Percentiles rank a stretch among this genome's conserved stretches.
These are phyloP conservation scores for Eurytoma adleriae DNA, from an alignment of 2,888 invertebrate species.

Conservation along the genomic window DNA sequence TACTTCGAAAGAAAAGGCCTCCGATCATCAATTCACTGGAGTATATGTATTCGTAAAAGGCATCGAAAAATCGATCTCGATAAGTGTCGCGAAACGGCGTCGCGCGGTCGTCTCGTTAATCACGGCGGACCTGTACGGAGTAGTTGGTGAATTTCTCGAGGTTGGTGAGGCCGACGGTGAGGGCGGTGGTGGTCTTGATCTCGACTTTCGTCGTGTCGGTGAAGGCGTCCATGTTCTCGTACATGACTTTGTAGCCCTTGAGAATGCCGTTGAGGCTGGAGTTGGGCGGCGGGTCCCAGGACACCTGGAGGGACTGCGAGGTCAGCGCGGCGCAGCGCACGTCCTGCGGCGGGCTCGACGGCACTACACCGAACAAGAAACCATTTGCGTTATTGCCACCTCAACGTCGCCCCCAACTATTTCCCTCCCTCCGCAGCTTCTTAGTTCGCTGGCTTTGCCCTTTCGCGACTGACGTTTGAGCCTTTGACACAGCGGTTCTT, in stretches of 20 bases:
- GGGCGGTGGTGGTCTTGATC: slow-evolving; percentile 83
- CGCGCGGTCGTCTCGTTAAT: too few species aligned
- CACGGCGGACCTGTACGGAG: slow-evolving; percentile 82
- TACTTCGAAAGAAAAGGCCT: background rate
- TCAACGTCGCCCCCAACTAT: too few species aligned
- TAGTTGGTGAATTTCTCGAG: slow-evolving; percentile 93
- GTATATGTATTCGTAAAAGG: too few species aligned
- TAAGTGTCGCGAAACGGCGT: too few species aligned
- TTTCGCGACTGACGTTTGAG: too few species aligned
- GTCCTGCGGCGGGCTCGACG: slow-evolving; percentile 90
- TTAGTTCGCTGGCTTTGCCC: too few species aligned
- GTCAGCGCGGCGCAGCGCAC: slow-evolving; percentile 89
- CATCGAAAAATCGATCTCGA: too few species aligned
- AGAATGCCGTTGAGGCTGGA: slow-evolving; percentile 91
- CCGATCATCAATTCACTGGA: too few species aligned
- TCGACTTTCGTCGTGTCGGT: slow-evolving; percentile 72
- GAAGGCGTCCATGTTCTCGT: slow-evolving; percentile 73
- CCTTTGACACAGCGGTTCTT: too few species aligned
- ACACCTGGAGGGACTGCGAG: slow-evolving; percentile 89
- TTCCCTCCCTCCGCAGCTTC: too few species aligned
- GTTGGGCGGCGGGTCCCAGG: slow-evolving; percentile 89
- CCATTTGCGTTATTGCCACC: too few species aligned
- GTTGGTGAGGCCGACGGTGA: slow-evolving; percentile 85
- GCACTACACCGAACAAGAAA: slow-evolving; percentile 79
- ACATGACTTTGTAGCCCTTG: slow-evolving; percentile 88